Evolutionary conservation across 1,140 invertebrate genomes (phyloP).

Genomic region (Drosophila mojavensis): DNA sequence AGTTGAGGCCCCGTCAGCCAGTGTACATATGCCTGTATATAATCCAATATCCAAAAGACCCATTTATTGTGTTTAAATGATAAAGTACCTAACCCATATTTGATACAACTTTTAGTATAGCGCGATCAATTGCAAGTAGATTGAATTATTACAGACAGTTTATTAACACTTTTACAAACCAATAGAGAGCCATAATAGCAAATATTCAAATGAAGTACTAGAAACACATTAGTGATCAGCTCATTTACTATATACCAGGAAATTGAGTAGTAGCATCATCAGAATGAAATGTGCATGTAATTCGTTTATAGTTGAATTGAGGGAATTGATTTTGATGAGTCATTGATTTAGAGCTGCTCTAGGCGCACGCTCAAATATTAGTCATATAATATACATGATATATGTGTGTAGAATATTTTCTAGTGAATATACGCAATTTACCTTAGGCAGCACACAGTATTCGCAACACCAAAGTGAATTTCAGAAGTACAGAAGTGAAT

Average conservation of each 20-base stretch:
- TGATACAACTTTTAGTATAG: constrained; percentile 40
- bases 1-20: constrained; percentile 55
- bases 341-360: constrained; percentile 12
- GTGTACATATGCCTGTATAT: constrained; percentile 52
- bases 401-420: constrained; percentile 21
- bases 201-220: constrained; percentile 1
- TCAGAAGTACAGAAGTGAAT: constrained; percentile 42
- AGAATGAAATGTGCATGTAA: constrained; percentile 15
- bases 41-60: constrained; percentile 10
- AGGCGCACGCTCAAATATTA: constrained; percentile 44
- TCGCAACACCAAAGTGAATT: constrained; percentile 72
- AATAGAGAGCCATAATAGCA: not conserved
- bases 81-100: constrained; percentile 14
- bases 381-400: constrained; percentile 32
- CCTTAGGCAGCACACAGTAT: constrained; percentile 54
- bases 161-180: constrained; percentile 12
- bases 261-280: constrained; percentile 10
- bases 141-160: constrained; percentile 35
- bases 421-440: not conserved
- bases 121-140: constrained; percentile 49
- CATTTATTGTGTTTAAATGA: constrained; percentile 6
- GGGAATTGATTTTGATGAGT: constrained; percentile 38
- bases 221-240: not conserved
- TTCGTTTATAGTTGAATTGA: constrained; percentile 5
- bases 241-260: not conserved